Base-by-base conservation (phyloP, 2,888 invertebrate genomes). In the Caenorhabditis sp. region DNA sequence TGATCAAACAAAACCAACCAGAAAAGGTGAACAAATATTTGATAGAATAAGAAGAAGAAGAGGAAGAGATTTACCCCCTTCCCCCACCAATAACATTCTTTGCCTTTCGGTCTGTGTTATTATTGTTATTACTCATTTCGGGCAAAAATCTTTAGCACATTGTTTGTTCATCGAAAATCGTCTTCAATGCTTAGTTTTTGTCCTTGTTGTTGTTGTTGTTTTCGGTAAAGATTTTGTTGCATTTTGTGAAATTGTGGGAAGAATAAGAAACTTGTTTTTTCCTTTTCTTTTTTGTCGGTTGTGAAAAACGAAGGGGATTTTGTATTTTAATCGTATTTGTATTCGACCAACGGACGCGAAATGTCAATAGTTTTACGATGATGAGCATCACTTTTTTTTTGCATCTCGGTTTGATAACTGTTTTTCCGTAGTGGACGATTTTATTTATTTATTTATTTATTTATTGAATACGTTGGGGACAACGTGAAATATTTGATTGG, bases 11-110 rank as follows among this genome's bases (percentile, higher is more conserved):
- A 43, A 43, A 10, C 43, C 17, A 43, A 43, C 43, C 43, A 17
- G 43, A 43, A 43, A 43, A 43, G 43, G 43, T 43, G 43, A 43
- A 43, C 43, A 43, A 43, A 43, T 43, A 43, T 43, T 43, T 43
- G 43, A 43, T 31, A 31, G 31, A 31, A 31, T 31, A 31, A 10
- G 31, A 10, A 31, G n/a, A 31, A 31, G 4, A 43, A 43, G 43
- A 43, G 17, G 43, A 43, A 43, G 43, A 43, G 43, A 43, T 31
- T 31, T 31, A 31, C 43, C 43, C 43, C 43, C n/a, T n/a, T n/a
- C n/a, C n/a, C n/a, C n/a, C n/a, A n/a, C n/a, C n/a, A n/a, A n/a
- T n/a, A n/a, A n/a, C n/a, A n/a, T 17, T 17, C 43, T 17, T 17
- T 43, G 43, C 43, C 43, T 43, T 43, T 43, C 10, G 4, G 31